Conservation (phyloP, 1,140 invertebrate species). For the Papilio polytes region DNA sequence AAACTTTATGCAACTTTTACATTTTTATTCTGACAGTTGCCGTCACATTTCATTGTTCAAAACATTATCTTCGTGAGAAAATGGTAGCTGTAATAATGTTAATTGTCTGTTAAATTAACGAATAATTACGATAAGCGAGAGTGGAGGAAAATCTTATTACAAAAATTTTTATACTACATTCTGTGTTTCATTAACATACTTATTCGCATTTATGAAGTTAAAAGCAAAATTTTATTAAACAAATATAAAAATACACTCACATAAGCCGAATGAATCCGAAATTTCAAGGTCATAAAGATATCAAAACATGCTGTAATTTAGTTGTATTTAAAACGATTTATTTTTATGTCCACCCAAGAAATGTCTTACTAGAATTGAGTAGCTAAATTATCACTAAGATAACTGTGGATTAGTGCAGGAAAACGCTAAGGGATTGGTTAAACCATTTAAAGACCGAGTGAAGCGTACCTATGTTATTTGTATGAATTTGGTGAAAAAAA, state of each 20-base stretch:
- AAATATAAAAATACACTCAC: too few species aligned
- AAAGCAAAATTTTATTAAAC: too few species aligned
- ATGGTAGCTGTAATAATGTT: slow-evolving; percentile 34
- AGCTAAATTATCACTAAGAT: background rate
- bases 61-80: slow-evolving; percentile 39
- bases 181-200: background rate
- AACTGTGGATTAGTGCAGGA: background rate
- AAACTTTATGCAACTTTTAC: slow-evolving; percentile 28
- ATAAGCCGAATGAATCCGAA: background rate
- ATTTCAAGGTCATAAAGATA: background rate
- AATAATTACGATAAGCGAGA: slow-evolving; percentile 21
- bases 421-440: background rate
- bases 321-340: background rate
- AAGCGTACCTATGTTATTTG: background rate
- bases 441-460: background rate
- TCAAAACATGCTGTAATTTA: background rate
- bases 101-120: slow-evolving; percentile 30
- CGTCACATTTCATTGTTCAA: slow-evolving; percentile 32
- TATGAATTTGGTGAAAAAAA: slow-evolving; percentile 20
- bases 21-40: slow-evolving; percentile 31
- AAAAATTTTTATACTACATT: background rate
- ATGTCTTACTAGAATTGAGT: background rate
- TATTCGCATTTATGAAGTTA: background rate
- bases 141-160: slow-evolving; percentile 16
- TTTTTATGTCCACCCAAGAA: background rate